phyloP scores from a whole-genome alignment of 2,888 invertebrate species.

The Yponomeuta plumbellus region DNA sequence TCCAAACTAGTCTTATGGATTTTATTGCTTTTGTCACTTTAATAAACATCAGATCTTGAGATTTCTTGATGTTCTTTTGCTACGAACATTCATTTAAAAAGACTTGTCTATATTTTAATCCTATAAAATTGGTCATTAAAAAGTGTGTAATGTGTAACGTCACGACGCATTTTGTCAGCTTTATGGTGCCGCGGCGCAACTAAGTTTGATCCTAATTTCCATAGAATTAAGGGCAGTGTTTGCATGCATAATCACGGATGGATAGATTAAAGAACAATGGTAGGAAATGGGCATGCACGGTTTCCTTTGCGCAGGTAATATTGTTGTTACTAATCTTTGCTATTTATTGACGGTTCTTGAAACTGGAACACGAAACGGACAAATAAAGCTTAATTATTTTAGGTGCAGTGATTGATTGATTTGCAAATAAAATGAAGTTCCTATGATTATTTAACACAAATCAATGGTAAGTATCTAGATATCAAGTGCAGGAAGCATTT shows the following conservation, averaged over 20 bases:
- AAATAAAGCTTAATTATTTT: not conserved
- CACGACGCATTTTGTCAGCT: not conserved
- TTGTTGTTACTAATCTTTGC: not conserved
- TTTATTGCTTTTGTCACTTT: not conserved
- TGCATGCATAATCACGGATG: not conserved
- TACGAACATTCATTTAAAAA: not conserved
- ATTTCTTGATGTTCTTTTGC: not conserved
- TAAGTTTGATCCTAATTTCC: not conserved
- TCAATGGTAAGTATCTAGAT: too few species aligned
- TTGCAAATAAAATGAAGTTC: too few species aligned
- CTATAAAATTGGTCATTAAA: not conserved
- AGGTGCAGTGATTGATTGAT: too few species aligned
- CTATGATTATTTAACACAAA: too few species aligned
- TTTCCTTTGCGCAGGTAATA: constrained; percentile 27
- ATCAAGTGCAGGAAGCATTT: too few species aligned
- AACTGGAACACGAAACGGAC: not conserved
- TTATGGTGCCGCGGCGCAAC: not conserved
- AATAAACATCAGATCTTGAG: not conserved
- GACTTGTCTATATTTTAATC: too few species aligned
- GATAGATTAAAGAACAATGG: constrained; percentile 36
- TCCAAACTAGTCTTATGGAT: not conserved
- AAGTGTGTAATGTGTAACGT: not conserved
- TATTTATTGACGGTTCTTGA: not conserved
- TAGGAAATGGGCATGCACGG: constrained; percentile 41
- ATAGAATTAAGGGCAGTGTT: not conserved